These are phyloP conservation scores for Merluccius polli DNA, from an alignment of 2,797 vertebrate species.

Conservation along the genomic window DNA sequence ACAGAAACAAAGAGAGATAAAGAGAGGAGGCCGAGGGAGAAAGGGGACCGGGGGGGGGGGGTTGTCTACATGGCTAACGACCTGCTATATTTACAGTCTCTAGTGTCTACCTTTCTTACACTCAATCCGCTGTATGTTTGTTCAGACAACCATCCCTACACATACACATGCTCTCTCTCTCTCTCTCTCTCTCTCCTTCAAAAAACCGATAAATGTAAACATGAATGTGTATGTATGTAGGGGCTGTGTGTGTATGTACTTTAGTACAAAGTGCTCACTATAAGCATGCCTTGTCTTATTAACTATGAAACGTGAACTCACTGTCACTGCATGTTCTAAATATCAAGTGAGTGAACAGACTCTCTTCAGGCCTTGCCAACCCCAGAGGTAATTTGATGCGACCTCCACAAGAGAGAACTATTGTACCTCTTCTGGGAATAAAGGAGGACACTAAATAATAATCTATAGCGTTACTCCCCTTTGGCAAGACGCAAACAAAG, in stretches of 20 bases:
- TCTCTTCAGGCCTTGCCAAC: background rate
- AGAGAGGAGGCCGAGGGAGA: background rate
- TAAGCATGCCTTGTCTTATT: too few species aligned
- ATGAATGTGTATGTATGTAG: too few species aligned
- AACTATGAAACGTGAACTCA: too few species aligned
- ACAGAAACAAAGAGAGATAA: conserved; percentile 20
- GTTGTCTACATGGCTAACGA: background rate
- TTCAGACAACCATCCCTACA: background rate
- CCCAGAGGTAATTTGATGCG: background rate
- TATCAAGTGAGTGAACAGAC: too few species aligned
- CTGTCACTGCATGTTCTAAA: too few species aligned
- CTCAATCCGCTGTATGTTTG: background rate
- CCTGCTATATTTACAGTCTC: background rate
- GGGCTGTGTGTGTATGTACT: too few species aligned
- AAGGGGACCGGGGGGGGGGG: background rate
- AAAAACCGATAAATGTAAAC: background rate
- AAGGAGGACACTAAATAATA: background rate
- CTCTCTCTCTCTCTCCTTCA: background rate
- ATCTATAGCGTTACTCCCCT: background rate
- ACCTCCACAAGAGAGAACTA: background rate
- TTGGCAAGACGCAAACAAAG: background rate
- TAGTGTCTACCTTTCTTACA: background rate
- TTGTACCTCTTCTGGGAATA: background rate
- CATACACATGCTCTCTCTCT: background rate
- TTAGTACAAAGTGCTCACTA: too few species aligned